Base-by-base conservation (phyloP, 2,113 vertebrate species). In the Triplophysa tibetana region DNA sequence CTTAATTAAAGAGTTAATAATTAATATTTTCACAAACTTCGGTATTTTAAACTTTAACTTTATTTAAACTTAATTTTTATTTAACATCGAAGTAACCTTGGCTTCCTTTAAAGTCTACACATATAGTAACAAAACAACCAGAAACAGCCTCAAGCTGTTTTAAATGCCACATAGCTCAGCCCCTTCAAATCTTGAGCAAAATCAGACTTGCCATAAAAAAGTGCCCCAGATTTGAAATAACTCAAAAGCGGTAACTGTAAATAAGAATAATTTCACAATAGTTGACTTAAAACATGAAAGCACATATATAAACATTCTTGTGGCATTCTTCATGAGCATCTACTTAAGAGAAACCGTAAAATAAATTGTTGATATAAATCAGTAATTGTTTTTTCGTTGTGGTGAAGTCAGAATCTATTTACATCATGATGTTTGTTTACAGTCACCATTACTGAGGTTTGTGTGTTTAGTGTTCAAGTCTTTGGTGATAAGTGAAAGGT, bases 141-240 rank as follows among this genome's bases (percentile, higher is more conserved):
- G 21, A 52, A 26, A 23, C 12, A 14, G 11, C n/a, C 21, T 48
- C 65, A 14, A 68, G 41, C n/a, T 1, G 38, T 8, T 67, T 43
- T 43, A 10, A 19, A 45, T 58, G 54, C 19, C 19, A n/a, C 54
- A 19, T 17, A 8, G 16, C 8, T 58, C 16, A n/a, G 26, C n/a
- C 50, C 50, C 58, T 58, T 64, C 62, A 54, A 76, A 63, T 29
- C n/a, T 64, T 52, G 12, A 45, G 23, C 17, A 21, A 66, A 23
- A 82, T 56, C 26, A 54, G 14, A 74, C 50, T 56, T 48, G 19
- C 23, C 54, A 56, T 5, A 62, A 75, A 72, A 33, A 33, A 7
- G 13, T 23, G 33, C 5, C 66, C 29, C 29, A 70, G 62, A 43
- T 72, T 66, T 19, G 0, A 13, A 6, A 21, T 21, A 82, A 58